Evolutionary conservation across 2,113 vertebrate genomes (phyloP).

Genomic region (Scophthalmus maximus): DNA sequence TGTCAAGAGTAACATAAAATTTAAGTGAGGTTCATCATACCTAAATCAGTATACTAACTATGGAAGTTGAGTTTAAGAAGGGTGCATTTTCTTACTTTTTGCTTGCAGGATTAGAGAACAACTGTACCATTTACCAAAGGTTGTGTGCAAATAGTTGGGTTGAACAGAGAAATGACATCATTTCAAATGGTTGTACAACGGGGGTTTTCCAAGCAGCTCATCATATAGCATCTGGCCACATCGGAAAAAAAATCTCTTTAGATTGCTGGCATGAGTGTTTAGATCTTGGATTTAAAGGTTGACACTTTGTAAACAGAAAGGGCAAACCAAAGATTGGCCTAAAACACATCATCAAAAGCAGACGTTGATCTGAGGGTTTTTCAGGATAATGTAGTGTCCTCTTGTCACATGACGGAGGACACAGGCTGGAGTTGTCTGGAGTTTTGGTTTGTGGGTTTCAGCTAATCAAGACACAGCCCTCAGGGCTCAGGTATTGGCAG

Average conservation of each 20-base stretch:
- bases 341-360: slow-evolving; percentile 75
- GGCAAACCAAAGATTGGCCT: slow-evolving; percentile 99
- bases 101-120: slow-evolving; percentile 84
- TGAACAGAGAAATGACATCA: slow-evolving; percentile 70
- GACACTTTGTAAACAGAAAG: slow-evolving; percentile 75
- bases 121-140: slow-evolving; percentile 94
- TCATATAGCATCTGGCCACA: slow-evolving; percentile 68
- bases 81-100: slow-evolving; percentile 83
- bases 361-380: slow-evolving; percentile 80
- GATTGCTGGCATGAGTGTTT: slow-evolving; percentile 66
- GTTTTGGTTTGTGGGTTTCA: slow-evolving; percentile 78
- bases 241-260: slow-evolving; percentile 76
- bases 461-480: slow-evolving; percentile 75
- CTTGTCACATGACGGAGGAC: slow-evolving; percentile 79
- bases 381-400: slow-evolving; percentile 80
- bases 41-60: slow-evolving; percentile 78
- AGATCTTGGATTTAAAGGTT: slow-evolving; percentile 73
- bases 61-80: slow-evolving; percentile 73
- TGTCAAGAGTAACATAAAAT: slow-evolving; percentile 77
- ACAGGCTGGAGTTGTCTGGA: slow-evolving; percentile 86
- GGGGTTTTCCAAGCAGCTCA: slow-evolving; percentile 76
- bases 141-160: slow-evolving; percentile 82
- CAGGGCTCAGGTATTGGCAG: slow-evolving; percentile 83
- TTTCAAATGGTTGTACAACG: slow-evolving; percentile 84
- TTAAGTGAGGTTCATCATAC: slow-evolving; percentile 77